Evolutionary conservation across 2,113 vertebrate genomes (phyloP).

Genomic region (Dromaius novaehollandiae): DNA sequence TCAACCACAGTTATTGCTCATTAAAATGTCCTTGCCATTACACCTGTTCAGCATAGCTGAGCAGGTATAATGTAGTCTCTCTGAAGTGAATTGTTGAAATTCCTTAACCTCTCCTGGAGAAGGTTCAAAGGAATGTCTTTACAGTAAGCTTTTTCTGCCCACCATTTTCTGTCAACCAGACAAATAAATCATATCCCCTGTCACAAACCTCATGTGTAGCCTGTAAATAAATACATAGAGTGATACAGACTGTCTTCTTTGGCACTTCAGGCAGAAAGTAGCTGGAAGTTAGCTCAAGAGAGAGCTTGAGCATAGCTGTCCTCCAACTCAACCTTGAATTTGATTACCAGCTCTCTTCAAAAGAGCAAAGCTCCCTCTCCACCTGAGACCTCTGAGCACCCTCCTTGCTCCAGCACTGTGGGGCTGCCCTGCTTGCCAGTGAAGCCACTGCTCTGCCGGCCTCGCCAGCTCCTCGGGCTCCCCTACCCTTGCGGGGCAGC

Average conservation of each 20-base stretch:
- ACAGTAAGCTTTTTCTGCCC: not conserved
- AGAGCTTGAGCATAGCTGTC: not conserved
- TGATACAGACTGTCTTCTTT: not conserved
- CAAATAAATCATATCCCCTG: not conserved
- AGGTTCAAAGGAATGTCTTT: not conserved
- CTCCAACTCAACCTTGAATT: not conserved
- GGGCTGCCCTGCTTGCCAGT: no score
- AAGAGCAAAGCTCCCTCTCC: not conserved
- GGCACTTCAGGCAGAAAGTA: not conserved
- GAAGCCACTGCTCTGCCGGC: not conserved
- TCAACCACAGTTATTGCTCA: not conserved
- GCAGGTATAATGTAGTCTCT: not conserved
- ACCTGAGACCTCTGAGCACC: not conserved
- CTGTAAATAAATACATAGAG: not conserved
- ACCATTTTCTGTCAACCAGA: not conserved
- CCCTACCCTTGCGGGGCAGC: not conserved
- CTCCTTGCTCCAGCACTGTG: not conserved
- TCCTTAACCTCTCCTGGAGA: not conserved
- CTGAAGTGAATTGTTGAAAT: not conserved
- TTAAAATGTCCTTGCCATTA: not conserved
- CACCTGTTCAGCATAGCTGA: not conserved
- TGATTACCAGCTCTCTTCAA: not conserved
- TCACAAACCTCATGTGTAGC: not conserved
- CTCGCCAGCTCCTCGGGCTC: not conserved
- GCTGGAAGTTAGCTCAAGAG: not conserved